Conservation (phyloP, 2,797 vertebrate species). For the Characodon lateralis region DNA sequence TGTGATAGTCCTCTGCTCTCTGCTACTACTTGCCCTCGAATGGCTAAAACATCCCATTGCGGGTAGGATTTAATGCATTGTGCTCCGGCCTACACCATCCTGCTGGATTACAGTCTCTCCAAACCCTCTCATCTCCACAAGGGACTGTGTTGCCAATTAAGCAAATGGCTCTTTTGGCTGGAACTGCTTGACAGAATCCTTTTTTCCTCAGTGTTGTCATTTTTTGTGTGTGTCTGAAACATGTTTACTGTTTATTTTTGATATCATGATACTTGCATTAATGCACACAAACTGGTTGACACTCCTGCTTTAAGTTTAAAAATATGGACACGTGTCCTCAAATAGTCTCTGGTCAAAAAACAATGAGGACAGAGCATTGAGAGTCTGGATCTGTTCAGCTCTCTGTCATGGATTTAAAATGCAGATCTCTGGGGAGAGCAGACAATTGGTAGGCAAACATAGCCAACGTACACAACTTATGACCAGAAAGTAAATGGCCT, state of each 20-base stretch:
- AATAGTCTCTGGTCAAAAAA: neutral
- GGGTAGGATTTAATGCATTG: constrained; percentile 61
- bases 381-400: constrained; percentile 29
- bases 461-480: constrained; percentile 15
- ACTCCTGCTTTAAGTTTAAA: neutral
- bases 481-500: constrained; percentile 7
- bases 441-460: constrained; percentile 32
- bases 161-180: constrained; percentile 72
- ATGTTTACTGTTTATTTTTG: constrained; percentile 5
- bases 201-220: constrained; percentile 35
- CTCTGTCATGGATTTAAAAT: neutral
- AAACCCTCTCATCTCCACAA: constrained; percentile 53
- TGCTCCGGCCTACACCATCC: constrained; percentile 55
- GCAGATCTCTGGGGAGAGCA: constrained; percentile 18
- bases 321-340: neutral
- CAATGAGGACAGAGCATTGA: neutral
- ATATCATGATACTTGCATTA: neutral
- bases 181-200: constrained; percentile 36
- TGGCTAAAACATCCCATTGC: constrained; percentile 58
- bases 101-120: constrained; percentile 64
- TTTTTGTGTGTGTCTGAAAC: neutral
- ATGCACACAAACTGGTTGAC: too few relatives aligned
- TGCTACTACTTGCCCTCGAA: constrained; percentile 36
- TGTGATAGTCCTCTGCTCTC: constrained; percentile 41
- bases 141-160: constrained; percentile 67